A percentile compares a stretch with the other conserved stretches of the same genome.
Conservation (phyloP, 2,113 vertebrate genomes). For the Cyrtonyx montezumae region DNA sequence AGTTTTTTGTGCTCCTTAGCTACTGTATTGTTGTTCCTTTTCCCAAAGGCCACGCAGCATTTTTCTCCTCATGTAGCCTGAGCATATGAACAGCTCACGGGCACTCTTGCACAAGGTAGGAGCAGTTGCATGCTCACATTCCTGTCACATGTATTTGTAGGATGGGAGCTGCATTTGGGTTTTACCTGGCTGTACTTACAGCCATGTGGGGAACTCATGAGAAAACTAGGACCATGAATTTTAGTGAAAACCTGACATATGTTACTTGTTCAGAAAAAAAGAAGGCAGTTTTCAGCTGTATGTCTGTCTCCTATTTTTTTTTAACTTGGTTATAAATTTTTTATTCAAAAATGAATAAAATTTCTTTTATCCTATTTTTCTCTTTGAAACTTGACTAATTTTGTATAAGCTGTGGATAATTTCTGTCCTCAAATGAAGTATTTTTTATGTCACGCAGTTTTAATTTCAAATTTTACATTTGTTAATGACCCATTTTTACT, state of each 20-base stretch:
- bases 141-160: background rate
- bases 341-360: background rate
- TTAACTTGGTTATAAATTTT: background rate
- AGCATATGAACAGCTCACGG: background rate
- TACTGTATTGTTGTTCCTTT: background rate
- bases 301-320: background rate
- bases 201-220: rapidly evolving
- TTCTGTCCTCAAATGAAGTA: background rate
- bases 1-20: background rate
- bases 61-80: background rate
- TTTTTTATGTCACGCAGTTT: background rate
- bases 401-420: background rate
- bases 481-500: background rate
- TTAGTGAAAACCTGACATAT: background rate
- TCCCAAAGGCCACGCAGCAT: too few relatives aligned
- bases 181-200: background rate
- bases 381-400: background rate
- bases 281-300: rapidly evolving
- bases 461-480: conserved; percentile 46
- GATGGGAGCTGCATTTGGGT: background rate
- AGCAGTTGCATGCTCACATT: background rate
- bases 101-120: background rate
- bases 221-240: background rate
- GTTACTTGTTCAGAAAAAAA: background rate
- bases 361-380: background rate